Conservation (phyloP, 2,888 invertebrate species). For the Meghimatium bilineatum region DNA sequence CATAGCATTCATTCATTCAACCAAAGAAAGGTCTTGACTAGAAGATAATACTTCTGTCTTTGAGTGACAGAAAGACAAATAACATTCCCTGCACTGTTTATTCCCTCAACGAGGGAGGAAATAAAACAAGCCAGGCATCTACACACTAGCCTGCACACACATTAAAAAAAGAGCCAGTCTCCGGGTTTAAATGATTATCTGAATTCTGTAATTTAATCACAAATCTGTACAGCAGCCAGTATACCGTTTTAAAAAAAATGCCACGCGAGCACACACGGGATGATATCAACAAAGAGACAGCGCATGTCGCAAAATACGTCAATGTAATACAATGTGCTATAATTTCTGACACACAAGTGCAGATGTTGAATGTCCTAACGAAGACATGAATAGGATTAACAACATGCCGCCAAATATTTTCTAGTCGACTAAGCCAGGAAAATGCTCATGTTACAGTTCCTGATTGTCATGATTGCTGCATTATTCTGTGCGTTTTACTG, state of each 20-base stretch:
- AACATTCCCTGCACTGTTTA: not conserved
- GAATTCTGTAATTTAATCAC: not conserved
- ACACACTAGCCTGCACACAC: no score
- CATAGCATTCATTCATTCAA: not conserved
- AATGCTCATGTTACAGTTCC: not conserved
- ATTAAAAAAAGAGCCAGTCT: no score
- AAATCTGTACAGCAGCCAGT: not conserved
- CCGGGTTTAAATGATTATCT: not conserved
- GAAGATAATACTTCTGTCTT: not conserved
- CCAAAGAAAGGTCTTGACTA: not conserved
- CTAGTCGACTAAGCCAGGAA: not conserved
- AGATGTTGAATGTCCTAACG: not conserved
- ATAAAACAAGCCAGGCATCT: no score
- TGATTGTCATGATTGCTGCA: not conserved
- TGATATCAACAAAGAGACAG: not conserved
- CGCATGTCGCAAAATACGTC: not conserved
- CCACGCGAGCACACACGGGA: not conserved
- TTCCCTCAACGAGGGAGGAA: not conserved
- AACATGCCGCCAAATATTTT: not conserved
- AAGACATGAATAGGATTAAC: not conserved
- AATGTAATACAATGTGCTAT: not conserved
- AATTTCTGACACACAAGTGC: not conserved
- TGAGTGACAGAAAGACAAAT: not conserved
- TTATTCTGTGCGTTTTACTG: not conserved
- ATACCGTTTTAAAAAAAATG: not conserved